Percentiles rank a stretch among this genome's conserved stretches.
Evolutionary conservation across 2,888 invertebrate genomes (phyloP).

Genomic region (Nymphalis urticae): DNA sequence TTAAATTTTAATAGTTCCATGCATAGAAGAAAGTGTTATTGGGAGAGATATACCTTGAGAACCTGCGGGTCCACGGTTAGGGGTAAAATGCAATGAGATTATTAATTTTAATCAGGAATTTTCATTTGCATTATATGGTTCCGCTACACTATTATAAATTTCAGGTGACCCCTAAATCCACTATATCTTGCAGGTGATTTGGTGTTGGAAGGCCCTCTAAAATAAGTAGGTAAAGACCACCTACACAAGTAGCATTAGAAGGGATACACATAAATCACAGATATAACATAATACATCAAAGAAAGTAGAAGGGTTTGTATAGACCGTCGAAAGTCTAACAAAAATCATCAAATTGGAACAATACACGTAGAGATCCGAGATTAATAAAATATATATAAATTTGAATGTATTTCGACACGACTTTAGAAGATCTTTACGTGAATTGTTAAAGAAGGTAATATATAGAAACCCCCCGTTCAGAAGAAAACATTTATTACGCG

Average conservation of each 20-base stretch:
- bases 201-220: conserved; percentile 58
- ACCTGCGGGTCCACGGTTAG: conserved; percentile 81
- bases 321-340: conserved; percentile 52
- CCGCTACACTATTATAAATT: conserved; percentile 57
- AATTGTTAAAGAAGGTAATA: conserved; percentile 54
- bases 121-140: conserved; percentile 57
- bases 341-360: conserved; percentile 53
- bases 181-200: conserved; percentile 50
- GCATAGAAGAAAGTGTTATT: conserved; percentile 77
- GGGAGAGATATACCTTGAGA: conserved; percentile 82
- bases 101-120: conserved; percentile 77
- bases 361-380: conserved; percentile 49
- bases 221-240: conserved; percentile 57
- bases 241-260: conserved; percentile 59
- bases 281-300: conserved; percentile 75
- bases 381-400: background rate
- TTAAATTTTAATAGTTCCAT: conserved; percentile 54
- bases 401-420: background rate
- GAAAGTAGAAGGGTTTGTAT: conserved; percentile 61
- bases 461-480: conserved; percentile 62
- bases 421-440: conserved; percentile 25
- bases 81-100: conserved; percentile 78
- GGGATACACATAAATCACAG: conserved; percentile 65
- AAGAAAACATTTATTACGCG: conserved; percentile 81
- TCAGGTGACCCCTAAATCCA: conserved; percentile 72